Base-by-base conservation (phyloP, 1,140 invertebrate species). In the Linepithema humile region DNA sequence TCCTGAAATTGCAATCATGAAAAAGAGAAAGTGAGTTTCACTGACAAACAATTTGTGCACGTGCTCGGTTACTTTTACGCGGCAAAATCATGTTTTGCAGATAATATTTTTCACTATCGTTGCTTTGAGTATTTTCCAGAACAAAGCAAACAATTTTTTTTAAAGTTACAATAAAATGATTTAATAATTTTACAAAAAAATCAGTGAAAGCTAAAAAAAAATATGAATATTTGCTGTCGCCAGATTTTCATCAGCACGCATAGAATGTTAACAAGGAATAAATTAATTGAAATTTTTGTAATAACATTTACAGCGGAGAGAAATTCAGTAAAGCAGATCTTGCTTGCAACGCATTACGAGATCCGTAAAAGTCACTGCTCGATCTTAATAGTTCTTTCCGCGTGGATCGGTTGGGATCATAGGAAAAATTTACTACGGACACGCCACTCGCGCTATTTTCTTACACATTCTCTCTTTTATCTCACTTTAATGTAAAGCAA, bases 1-100 rank as follows among this genome's bases (percentile, higher is more conserved):
- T 92, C 85, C 92, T 93, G 82, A 10, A 92, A 92, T n/a, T n/a
- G 74, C n/a, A 32, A 1, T 7, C 20, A 12, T 45, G 35, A 26
- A 73, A 69, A 73, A 4, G 2, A 35, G 5, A 53, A 15, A n/a
- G 3, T 60, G 1, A 82, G 74, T 48, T 69, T 60, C 32, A 55
- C 23, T 15, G 0, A 55, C 20, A 15, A 4, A 55, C 38, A 9
- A 43, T 9, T 55, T 15, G 12, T 29, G 3, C 23, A 10, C 29
- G 40, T 6, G 26, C 45, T 69, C n/a, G 35, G 3, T 10, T 40
- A 29, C 17, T 0, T 29, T 69, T 29, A 5, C 1, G 4, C 4
- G 7, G 10, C 3, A 32, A 17, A 40, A 15, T 26, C 7, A 12
- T 73, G 57, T 0, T 35, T 64, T 26, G 40, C 2, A 1, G 23